Percentiles rank a stretch among this genome's conserved stretches.
Conservation (phyloP, 1,140 invertebrate genomes). For the Plutomurus gul region DNA sequence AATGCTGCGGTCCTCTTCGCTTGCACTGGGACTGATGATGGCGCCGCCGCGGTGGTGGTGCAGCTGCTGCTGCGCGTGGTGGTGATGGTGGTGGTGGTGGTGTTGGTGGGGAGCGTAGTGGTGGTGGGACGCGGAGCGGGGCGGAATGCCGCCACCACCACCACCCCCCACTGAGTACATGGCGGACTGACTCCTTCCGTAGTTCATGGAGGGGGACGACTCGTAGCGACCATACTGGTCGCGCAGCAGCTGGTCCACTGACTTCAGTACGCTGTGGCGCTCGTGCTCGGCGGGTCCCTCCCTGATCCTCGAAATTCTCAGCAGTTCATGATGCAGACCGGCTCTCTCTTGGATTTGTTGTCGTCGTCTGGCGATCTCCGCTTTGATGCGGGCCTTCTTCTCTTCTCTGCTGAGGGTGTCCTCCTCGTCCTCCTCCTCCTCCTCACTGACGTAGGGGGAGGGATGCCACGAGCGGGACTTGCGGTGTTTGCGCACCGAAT, state of each 20-base stretch:
- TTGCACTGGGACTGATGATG: slow-evolving; percentile 54
- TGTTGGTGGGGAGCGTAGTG: slow-evolving; percentile 33
- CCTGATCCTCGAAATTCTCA: slow-evolving; percentile 61
- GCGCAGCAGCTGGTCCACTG: slow-evolving; percentile 63
- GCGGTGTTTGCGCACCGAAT: slow-evolving; percentile 55
- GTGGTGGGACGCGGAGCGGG: background rate
- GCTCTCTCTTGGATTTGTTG: slow-evolving; percentile 68
- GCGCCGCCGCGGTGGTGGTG: background rate
- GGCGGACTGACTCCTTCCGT: background rate
- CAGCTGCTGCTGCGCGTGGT: slow-evolving; percentile 22
- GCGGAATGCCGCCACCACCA: background rate
- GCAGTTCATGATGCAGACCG: slow-evolving; percentile 64
- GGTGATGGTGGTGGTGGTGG: slow-evolving; percentile 38
- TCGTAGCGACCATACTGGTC: slow-evolving; percentile 55
- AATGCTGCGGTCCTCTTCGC: slow-evolving; percentile 63
- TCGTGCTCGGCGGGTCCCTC: slow-evolving; percentile 55
- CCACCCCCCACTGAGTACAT: background rate
- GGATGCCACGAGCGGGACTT: slow-evolving; percentile 67
- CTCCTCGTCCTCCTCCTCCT: slow-evolving; percentile 61
- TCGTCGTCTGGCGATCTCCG: slow-evolving; percentile 67
- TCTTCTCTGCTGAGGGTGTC: slow-evolving; percentile 62
- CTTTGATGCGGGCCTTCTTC: slow-evolving; percentile 67
- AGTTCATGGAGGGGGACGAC: background rate
- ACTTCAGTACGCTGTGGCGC: slow-evolving; percentile 60
- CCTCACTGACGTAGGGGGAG: slow-evolving; percentile 63